phyloP scores from a whole-genome alignment of 2,888 invertebrate species.

The Athripsodes cinereus region DNA sequence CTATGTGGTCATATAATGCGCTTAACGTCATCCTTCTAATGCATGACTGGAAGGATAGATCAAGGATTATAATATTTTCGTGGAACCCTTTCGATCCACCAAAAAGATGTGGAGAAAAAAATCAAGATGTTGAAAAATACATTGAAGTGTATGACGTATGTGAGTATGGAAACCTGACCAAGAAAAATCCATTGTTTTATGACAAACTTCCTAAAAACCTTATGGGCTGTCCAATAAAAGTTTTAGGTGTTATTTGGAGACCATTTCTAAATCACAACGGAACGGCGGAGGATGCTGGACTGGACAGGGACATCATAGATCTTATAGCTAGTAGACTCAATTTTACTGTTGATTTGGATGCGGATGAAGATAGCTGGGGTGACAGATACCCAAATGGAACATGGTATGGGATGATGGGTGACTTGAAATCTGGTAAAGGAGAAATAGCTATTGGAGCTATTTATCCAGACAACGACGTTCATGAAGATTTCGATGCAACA shows the following conservation, averaged over 20 bases:
- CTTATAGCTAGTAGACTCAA: constrained; percentile 30
- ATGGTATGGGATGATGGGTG: constrained; percentile 30
- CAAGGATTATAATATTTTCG: constrained; percentile 19
- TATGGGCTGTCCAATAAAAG: constrained; percentile 32
- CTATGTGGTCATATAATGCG: constrained; percentile 23
- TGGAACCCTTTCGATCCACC: constrained; percentile 28
- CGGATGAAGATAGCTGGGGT: constrained; percentile 29
- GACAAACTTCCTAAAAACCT: constrained; percentile 32
- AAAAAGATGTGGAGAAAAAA: constrained; percentile 23
- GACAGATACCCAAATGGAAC: constrained; percentile 29
- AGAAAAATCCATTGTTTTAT: constrained; percentile 26
- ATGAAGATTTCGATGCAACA: constrained; percentile 32
- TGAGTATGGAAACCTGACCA: constrained; percentile 10
- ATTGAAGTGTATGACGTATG: constrained; percentile 17
- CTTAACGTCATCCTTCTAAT: constrained; percentile 21
- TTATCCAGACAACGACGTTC: constrained; percentile 30
- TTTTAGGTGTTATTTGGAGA: constrained; percentile 32
- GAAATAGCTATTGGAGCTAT: constrained; percentile 35
- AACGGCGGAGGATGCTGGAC: constrained; percentile 27
- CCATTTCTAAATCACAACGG: constrained; percentile 32
- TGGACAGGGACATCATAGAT: constrained; percentile 31
- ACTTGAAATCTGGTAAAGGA: constrained; percentile 29
- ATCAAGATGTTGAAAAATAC: constrained; percentile 16
- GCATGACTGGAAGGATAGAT: constrained; percentile 21
- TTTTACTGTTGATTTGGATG: constrained; percentile 29